A percentile compares a stretch with the other conserved stretches of the same genome.
Evolutionary conservation across 2,797 vertebrate species (phyloP).

Genomic region (Scyliorhinus canicula): DNA sequence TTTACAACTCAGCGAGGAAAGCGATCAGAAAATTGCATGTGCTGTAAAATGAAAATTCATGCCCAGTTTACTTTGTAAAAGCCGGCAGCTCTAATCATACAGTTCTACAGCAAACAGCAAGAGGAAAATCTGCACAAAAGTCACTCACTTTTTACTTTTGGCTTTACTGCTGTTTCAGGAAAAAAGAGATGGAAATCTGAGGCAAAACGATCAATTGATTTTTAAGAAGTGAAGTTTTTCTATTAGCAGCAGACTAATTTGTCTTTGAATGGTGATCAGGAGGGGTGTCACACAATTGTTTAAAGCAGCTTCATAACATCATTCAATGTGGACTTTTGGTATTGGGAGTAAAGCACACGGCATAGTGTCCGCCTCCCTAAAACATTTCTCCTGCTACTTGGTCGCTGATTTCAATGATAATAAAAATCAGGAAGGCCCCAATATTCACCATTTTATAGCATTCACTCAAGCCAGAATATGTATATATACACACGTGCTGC

Average conservation of each 20-base stretch:
- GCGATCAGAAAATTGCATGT: background rate
- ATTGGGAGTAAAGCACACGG: no score
- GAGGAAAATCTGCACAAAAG: background rate
- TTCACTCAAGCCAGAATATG: background rate
- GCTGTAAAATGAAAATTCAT: background rate
- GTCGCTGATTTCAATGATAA: background rate
- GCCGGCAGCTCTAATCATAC: background rate
- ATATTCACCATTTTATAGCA: background rate
- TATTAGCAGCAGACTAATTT: background rate
- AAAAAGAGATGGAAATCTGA: background rate
- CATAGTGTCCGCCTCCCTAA: background rate
- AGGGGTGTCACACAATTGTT: background rate
- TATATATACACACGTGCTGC: background rate
- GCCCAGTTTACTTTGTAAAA: background rate
- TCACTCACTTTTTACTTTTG: constrained; percentile 7
- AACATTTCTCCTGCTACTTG: background rate
- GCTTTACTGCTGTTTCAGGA: background rate
- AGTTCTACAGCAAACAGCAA: background rate
- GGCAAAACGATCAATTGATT: background rate
- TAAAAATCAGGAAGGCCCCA: background rate
- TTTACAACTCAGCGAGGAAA: background rate
- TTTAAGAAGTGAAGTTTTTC: background rate
- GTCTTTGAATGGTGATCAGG: background rate
- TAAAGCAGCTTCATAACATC: background rate
- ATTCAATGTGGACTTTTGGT: background rate